Evolutionary conservation across 2,797 vertebrate genomes (phyloP), one percentile per base, ranked within the genome.

Genomic region (Hypotaenidia philippensis): DNA sequence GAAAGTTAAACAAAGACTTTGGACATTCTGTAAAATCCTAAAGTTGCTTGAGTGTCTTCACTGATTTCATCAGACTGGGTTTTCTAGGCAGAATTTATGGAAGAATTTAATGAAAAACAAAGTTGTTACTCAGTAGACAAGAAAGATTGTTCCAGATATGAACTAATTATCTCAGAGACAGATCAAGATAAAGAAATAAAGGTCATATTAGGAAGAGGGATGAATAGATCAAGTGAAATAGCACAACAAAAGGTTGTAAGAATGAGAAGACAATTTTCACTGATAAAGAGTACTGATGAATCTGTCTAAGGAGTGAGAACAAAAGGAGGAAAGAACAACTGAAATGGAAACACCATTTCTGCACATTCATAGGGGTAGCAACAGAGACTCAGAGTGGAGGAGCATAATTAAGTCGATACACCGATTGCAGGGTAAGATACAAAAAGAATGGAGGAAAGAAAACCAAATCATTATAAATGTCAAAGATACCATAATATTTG

Each of bases 151-250:
- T 76, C 41, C 74, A 90, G 80, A 78, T 93, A 88, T 31, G 63
- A 93, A 72, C 79, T 93, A 95, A 92, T 94, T 87, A 93, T 78
- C 76, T 66, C 72, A 19, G 61, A 85, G 53, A 38, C 55, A 72
- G 82, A 84, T 56, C 76, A 63, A 88, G 92, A 86, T 87, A 83
- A 89, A 90, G 76, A 94, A 96, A 83, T 83, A 96, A 90, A 94
- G 91, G 83, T 95, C 85, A 76, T 70, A 55, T 86, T 63, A 74
- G 66, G 56, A 86, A 94, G 65, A 79, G 32, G 64, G 36, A 91
- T 92, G 91, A 88, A 63, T 2, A 66, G 84, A 90, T 86, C 66
- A 74, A 88, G 89, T 66, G 82, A 63, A 91, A 88, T 31, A 90
- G 66, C 84, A 95, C 80, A 90, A 92, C 74, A 93, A 93, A 94